Base-by-base conservation (phyloP, 2,888 invertebrate genomes). In the Scotopteryx bipunctaria region DNA sequence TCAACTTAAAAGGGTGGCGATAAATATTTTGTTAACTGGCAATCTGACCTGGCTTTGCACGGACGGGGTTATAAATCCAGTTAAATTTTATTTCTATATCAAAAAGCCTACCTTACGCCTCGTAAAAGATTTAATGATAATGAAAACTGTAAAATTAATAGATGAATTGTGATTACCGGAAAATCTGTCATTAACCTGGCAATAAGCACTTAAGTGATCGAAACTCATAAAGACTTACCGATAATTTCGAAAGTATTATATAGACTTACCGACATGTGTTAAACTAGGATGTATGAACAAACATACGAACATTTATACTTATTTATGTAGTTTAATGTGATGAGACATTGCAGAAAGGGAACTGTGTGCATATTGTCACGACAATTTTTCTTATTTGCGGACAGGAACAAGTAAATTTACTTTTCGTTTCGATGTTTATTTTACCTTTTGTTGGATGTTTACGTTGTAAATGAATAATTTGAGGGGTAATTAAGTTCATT, bases 1-100 rank as follows among this genome's bases (percentile, higher is more conserved):
- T 71, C 82, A 86, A 85, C 86, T 82, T 86, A 86, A 87, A 88
- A 88, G 85, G 82, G 77, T 86, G 81, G 77, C 63, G 86, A 89
- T 87, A 87, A 86, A 88, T 86, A 86, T 52, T 46, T 52, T 40
- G 23, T n/a, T 6, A 37, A 37, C 51, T 46, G 36, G 41, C 25
- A 1, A 15, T 4, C n/a, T 13, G 1, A n/a, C 3, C 5, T 32
- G 46, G 11, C 19, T 48, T 48, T n/a, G 19, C 16, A 5, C 23
- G 25, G 9, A 13, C 19, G 15, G 5, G 3, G 27, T 27, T n/a
- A n/a, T n/a, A n/a, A n/a, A n/a, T n/a, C n/a, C n/a, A n/a, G n/a
- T n/a, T n/a, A n/a, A n/a, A n/a, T n/a, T n/a, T n/a, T n/a, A n/a
- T n/a, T n/a, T n/a, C n/a, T n/a, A n/a, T n/a, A n/a, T n/a, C n/a